phyloP scores from a whole-genome alignment of 2,113 vertebrate genomes.

The Colius striatus region DNA sequence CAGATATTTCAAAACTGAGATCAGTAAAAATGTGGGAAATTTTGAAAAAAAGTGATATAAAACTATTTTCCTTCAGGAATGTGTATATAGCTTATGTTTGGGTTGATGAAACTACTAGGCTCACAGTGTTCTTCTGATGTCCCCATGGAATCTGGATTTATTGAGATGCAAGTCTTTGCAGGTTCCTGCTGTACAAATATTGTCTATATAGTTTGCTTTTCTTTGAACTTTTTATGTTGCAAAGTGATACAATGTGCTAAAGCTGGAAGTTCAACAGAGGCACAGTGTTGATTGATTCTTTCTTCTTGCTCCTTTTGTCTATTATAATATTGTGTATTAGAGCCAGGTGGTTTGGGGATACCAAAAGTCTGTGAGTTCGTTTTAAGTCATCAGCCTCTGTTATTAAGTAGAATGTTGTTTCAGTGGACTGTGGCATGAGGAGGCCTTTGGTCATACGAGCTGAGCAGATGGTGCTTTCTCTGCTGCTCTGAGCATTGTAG shows the following conservation, averaged over 20 bases:
- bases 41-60: not conserved
- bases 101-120: not conserved
- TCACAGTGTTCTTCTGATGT: not conserved
- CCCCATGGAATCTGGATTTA: not conserved
- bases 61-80: not conserved
- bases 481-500: not conserved
- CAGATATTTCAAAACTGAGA: not conserved
- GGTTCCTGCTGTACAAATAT: not conserved
- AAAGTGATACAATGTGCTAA: not conserved
- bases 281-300: not conserved
- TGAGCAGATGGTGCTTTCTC: not conserved
- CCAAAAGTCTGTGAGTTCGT: not conserved
- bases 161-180: not conserved
- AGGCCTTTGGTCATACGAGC: not conserved
- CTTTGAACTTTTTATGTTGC: not conserved
- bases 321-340: not conserved
- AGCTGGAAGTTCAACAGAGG: not conserved
- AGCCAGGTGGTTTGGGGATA: not conserved
- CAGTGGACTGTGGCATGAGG: not conserved
- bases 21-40: not conserved
- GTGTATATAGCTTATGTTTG: not conserved
- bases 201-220: not conserved
- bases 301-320: not conserved
- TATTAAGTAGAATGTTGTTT: not conserved
- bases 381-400: not conserved